Evolutionary conservation across 2,888 invertebrate genomes (phyloP), one percentile per base, ranked within the genome.

Genomic region (Dryobotodes eremita): DNA sequence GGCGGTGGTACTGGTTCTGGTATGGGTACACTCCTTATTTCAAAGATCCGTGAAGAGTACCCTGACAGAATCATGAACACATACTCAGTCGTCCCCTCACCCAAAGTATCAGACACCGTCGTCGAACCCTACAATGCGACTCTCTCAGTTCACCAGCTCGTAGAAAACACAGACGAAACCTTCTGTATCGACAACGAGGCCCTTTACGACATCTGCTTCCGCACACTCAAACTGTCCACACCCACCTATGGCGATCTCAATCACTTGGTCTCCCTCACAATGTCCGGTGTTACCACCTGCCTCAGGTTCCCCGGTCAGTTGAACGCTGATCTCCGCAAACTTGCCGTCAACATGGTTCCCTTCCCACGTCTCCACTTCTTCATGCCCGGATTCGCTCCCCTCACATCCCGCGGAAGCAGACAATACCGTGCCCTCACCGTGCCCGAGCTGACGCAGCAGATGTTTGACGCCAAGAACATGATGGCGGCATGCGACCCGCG

Each of bases 381-480:
- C 96, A 98, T 98, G 98, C 98, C 98, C 65, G 98, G 98, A 26
- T 99, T 99, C 94, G 99, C 98, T 71, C 98, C 98, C 6, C 97
- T 98, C 71, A 98, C 98, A 36, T 98, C 98, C 17, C 98, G 99
- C 84, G 99, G 98, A 76, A 98, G 98, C 92, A 99, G 99, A 95
- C 98, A 98, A 91, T 99, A 99, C 97, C 97, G 98, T 85, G 98
- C 99, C 65, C 96, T 99, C 65, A 98, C 99, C 26, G 99, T 99
- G 0, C 98, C 99, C 0, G 99, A 99, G 84, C 94, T 95, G 75
- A 99, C 99, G 0, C 98, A 98, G 89, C 98, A 98, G 94, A 98
- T 98, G 98, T 99, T 99, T 95, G 99, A 99, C 95, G 98, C 99
- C 86, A 99, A 99, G 97, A 99, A 99, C 97, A 99, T 99, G 99